Conservation (phyloP, 2,797 vertebrate species). For the Poliocrania exsul region DNA sequence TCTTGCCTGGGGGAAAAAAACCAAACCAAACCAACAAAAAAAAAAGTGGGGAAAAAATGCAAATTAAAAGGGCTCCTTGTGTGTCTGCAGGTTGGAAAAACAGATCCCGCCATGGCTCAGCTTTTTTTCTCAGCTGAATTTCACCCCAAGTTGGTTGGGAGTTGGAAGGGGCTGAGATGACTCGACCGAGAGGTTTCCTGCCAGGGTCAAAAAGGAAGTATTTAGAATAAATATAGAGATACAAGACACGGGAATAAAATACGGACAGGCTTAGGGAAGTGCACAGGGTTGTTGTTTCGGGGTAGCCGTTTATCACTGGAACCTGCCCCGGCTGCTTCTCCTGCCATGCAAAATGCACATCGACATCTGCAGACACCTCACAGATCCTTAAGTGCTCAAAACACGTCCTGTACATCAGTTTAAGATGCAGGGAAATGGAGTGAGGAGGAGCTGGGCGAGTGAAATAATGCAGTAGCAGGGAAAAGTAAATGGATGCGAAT, state of each 20-base stretch:
- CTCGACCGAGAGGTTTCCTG: background rate
- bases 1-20: background rate
- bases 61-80: background rate
- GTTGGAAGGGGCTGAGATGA: background rate
- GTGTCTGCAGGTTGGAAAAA: background rate
- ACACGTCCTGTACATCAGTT: background rate
- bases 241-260: background rate
- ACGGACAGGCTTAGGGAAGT: background rate
- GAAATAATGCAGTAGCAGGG: fast-evolving
- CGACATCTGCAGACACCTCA: background rate
- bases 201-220: background rate
- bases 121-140: background rate
- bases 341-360: background rate
- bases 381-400: fast-evolving
- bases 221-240: background rate
- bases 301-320: background rate
- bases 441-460: background rate
- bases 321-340: background rate
- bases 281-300: background rate
- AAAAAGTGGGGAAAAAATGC: fast-evolving
- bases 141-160: background rate
- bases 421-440: background rate
- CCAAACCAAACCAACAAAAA: background rate
- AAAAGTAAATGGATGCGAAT: background rate
- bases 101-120: background rate